phyloP scores from a whole-genome alignment of 2,888 invertebrate species.

The Coenonympha arcania region DNA sequence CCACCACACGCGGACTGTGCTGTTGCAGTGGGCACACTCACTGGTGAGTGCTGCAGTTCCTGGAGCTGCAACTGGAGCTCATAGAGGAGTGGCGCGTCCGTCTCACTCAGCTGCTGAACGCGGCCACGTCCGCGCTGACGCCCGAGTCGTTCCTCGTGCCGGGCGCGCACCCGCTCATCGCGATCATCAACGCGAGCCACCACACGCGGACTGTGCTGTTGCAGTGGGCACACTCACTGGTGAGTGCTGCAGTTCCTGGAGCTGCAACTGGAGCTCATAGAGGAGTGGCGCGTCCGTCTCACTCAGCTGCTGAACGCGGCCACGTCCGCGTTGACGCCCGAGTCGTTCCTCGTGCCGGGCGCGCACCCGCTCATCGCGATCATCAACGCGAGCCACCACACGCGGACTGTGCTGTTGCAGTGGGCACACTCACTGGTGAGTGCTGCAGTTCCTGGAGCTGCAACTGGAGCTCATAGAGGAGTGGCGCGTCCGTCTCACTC shows the following conservation, averaged over 20 bases:
- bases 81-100: constrained; percentile 93
- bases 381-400: constrained; percentile 63
- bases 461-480: constrained; percentile 94
- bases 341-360: constrained; percentile 44
- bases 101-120: constrained; percentile 81
- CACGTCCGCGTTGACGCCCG: constrained; percentile 33
- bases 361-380: constrained; percentile 77
- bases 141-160: constrained; percentile 46
- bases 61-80: constrained; percentile 90
- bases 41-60: constrained; percentile 80
- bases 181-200: constrained; percentile 63
- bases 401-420: constrained; percentile 56
- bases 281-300: constrained; percentile 90
- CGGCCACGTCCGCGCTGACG: constrained; percentile 37
- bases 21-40: constrained; percentile 67
- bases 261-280: constrained; percentile 89
- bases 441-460: constrained; percentile 86
- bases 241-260: constrained; percentile 85
- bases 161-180: constrained; percentile 76
- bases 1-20: constrained; percentile 56
- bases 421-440: constrained; percentile 55
- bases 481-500: constrained; percentile 88
- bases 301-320: constrained; percentile 79
- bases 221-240: constrained; percentile 68
- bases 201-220: constrained; percentile 57